Evolutionary conservation across 1,140 invertebrate species (phyloP), one percentile per base, ranked within the genome.

Genomic region (Drosophila ambigua): DNA sequence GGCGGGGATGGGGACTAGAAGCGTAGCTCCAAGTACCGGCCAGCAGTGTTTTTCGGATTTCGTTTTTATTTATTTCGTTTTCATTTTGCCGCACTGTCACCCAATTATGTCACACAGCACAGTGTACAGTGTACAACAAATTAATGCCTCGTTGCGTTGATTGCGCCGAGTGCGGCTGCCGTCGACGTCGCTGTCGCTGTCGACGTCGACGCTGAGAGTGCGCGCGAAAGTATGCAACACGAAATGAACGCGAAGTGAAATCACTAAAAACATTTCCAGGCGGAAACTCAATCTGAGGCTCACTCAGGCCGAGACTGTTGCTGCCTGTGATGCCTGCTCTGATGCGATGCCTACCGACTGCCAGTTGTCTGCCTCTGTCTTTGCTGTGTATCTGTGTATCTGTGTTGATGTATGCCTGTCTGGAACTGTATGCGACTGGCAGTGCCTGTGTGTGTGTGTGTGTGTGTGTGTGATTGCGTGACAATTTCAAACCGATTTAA

Each of bases 401-500:
- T 78, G 61, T 49, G 54, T 39, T 46, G 49, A 64, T 60, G 66
- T 65, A 43, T 71, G 71, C 2, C 52, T 63, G 48, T 64, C 16
- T 66, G 53, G 61, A 20, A 13, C 4, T 53, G 35, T 52, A 11
- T 28, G 39, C 31, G 9, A 39, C 16, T 66, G 53, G 45, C 50
- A 8, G 20, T 20, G 16, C 1, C 16, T 23, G 48, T 61, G 5
- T 41, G 39, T 39, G 41, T 43, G 39, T 49, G 24, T 73, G 51
- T 65, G 69, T 49, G 46, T 60, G 53, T 77, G 64, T 85, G 83
- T 88, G 78, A 83, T 79, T 84, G 77, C 85, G 78, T 89, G 82
- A 85, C 81, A 90, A 87, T 83, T 90, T 85, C 80, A 90, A 90
- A 90, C 87, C 74, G 87, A 90, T 90, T 90, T 90, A 90, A 90